These are phyloP conservation scores for Adineta ricciae DNA, from an alignment of 2,888 invertebrate species.

Conservation along the genomic window DNA sequence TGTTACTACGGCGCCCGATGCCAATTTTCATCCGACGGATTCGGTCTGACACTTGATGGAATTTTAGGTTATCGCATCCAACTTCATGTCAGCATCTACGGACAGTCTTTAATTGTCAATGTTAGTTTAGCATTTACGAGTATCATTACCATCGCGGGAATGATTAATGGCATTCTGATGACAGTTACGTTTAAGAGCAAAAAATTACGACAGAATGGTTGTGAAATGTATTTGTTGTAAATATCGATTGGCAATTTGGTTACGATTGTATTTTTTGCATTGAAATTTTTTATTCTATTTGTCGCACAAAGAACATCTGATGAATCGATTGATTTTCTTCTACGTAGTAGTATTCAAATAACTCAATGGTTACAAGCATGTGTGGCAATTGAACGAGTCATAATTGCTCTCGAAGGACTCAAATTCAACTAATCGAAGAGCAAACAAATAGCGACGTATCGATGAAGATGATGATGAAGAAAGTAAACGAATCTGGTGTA, in stretches of 20 bases:
- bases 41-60: not conserved
- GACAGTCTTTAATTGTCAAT: not conserved
- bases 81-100: not conserved
- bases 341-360: too few species aligned
- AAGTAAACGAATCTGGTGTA: too few species aligned
- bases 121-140: not conserved
- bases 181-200: not conserved
- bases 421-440: too few species aligned
- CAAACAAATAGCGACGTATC: too few species aligned
- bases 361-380: too few species aligned
- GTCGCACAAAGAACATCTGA: too few species aligned
- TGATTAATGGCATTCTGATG: not conserved
- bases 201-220: not conserved
- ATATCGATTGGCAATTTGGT: not conserved
- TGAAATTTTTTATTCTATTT: too few species aligned
- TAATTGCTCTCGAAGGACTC: too few species aligned
- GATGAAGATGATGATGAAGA: too few species aligned
- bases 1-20: not conserved
- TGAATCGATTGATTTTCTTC: too few species aligned
- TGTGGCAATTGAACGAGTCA: too few species aligned
- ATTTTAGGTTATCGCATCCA: not conserved
- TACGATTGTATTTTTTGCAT: too few species aligned
- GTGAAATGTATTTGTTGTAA: not conserved
- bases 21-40: not conserved
- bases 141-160: not conserved